Conservation (phyloP, 2,113 vertebrate species). For the Rhabdomys dilectus region DNA sequence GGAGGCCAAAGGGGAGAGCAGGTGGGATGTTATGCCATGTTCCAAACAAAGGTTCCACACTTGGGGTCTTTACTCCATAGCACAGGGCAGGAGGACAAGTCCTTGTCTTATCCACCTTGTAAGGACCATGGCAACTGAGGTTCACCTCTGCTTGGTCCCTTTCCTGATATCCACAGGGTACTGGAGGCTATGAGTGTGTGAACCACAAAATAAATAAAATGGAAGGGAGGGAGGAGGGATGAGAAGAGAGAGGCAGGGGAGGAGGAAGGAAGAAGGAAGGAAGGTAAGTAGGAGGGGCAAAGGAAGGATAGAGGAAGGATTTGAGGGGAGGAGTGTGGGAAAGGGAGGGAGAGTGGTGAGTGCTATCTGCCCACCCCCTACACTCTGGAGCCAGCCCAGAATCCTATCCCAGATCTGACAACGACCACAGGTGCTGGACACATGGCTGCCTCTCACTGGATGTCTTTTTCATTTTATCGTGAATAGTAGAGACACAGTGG, state of each 20-base stretch:
- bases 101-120: rapidly evolving
- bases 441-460: neutral
- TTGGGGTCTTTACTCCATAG: rapidly evolving
- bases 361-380: rapidly evolving
- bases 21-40: too few species aligned
- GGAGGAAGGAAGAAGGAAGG: neutral
- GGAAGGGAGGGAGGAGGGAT: too few species aligned
- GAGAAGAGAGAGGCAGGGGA: rapidly evolving
- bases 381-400: neutral
- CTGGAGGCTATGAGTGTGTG: too few species aligned
- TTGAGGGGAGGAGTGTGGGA: too few species aligned
- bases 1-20: rapidly evolving
- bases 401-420: too few species aligned
- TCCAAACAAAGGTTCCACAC: rapidly evolving
- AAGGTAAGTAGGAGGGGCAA: too few species aligned
- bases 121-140: neutral
- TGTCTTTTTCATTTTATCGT: neutral
- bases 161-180: rapidly evolving
- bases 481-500: neutral
- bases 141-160: neutral
- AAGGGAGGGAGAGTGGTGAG: neutral
- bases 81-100: rapidly evolving
- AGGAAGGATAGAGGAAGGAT: neutral
- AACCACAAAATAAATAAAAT: neutral
- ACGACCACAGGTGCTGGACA: neutral